Conservation (phyloP, 2,797 vertebrate species). For the Danio choprae region DNA sequence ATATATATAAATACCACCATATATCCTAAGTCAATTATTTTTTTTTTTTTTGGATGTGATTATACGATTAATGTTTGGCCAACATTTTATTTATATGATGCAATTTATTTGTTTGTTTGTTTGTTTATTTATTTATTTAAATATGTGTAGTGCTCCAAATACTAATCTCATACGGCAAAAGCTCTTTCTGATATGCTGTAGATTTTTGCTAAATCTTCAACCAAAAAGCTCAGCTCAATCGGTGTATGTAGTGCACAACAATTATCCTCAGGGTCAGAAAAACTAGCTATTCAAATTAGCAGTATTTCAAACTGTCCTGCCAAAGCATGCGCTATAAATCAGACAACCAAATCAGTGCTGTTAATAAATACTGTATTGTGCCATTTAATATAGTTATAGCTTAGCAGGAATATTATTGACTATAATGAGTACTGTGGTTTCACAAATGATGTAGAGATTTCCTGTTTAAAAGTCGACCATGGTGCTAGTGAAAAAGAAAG, state of each 20-base stretch:
- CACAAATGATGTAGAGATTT: neutral
- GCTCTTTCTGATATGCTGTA: neutral
- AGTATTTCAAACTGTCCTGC: constrained; percentile 77
- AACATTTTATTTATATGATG: no score
- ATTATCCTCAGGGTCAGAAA: constrained; percentile 61
- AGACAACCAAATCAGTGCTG: constrained; percentile 71
- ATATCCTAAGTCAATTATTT: no score
- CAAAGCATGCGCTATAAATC: constrained; percentile 69
- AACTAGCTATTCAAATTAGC: constrained; percentile 67
- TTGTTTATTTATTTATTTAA: no score
- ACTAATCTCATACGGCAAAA: no score
- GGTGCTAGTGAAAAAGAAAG: neutral
- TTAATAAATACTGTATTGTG: constrained; percentile 36
- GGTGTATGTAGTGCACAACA: neutral
- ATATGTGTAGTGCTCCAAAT: neutral
- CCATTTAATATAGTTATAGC: constrained; percentile 2
- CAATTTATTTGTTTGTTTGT: no score
- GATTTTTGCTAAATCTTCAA: neutral
- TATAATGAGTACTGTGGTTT: neutral
- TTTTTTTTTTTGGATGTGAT: no score
- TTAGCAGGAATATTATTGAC: neutral
- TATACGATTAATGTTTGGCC: no score
- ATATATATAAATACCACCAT: no score
- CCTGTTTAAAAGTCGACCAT: neutral
- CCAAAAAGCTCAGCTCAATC: neutral